Evolutionary conservation across 2,888 invertebrate species (phyloP).

Genomic region (Epinotia demarniana): DNA sequence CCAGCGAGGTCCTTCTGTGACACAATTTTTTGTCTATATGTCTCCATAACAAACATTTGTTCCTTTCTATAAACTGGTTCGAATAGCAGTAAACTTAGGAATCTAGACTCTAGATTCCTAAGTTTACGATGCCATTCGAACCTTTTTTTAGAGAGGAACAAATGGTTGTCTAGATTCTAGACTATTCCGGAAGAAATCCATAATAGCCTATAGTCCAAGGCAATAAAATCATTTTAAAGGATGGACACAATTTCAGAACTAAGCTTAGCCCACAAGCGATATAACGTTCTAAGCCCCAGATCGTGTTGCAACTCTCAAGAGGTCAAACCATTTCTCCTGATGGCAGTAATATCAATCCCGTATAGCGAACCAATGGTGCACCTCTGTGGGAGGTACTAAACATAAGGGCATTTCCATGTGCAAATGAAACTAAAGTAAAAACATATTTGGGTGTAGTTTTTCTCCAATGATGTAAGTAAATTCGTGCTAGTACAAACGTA

Average conservation of each 20-base stretch:
- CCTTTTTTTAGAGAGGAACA: no score
- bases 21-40: no score
- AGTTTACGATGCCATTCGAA: no score
- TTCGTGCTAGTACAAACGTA: no score
- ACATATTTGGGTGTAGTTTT: no score
- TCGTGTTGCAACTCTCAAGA: slow-evolving; percentile 20
- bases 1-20: no score
- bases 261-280: slow-evolving; percentile 46
- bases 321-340: slow-evolving; percentile 29
- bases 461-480: no score
- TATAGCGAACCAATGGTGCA: slow-evolving; percentile 11
- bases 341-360: slow-evolving; percentile 32
- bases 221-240: not conserved
- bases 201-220: not conserved
- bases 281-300: slow-evolving; percentile 16
- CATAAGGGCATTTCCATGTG: slow-evolving; percentile 6
- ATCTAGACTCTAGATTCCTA: no score
- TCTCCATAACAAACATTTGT: no score
- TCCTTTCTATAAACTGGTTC: no score
- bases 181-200: not conserved
- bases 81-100: no score
- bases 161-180: no score
- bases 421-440: not conserved
- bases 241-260: slow-evolving; percentile 50
- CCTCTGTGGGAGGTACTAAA: slow-evolving; percentile 21